phyloP scores from a whole-genome alignment of 2,113 vertebrate species.

The Eulemur macaco region DNA sequence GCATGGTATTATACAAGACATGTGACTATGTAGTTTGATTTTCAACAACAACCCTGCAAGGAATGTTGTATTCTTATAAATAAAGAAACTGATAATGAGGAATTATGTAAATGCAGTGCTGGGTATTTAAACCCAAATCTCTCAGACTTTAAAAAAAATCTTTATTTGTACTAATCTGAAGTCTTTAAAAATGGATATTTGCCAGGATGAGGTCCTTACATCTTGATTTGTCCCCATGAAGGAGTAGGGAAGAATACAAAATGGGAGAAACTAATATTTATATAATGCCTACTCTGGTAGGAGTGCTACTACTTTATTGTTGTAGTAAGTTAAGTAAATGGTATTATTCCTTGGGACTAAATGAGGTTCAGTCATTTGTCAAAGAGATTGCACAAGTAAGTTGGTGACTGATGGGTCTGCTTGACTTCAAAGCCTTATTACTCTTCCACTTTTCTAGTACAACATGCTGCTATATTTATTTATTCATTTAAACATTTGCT shows the following conservation, averaged over 20 bases:
- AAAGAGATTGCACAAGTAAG: background rate
- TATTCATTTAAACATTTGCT: constrained; percentile 25
- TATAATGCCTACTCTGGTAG: background rate
- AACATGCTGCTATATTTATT: background rate
- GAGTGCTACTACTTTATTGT: background rate
- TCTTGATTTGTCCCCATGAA: background rate
- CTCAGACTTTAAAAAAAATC: background rate
- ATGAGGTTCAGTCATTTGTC: background rate
- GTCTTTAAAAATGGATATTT: background rate
- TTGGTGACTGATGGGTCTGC: background rate
- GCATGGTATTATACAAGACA: background rate
- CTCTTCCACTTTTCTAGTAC: background rate
- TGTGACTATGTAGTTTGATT: constrained; percentile 13
- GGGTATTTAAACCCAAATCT: constrained; percentile 23
- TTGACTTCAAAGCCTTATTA: constrained; percentile 20
- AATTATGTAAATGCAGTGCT: background rate
- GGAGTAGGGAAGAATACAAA: background rate
- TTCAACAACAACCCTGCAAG: background rate
- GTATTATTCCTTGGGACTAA: background rate
- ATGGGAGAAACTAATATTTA: background rate
- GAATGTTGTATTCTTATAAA: background rate
- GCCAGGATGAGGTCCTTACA: background rate
- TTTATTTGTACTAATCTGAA: background rate
- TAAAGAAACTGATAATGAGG: constrained; percentile 27
- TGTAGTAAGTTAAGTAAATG: background rate